phyloP scores from a whole-genome alignment of 2,797 vertebrate species.

The Allobates femoralis region DNA sequence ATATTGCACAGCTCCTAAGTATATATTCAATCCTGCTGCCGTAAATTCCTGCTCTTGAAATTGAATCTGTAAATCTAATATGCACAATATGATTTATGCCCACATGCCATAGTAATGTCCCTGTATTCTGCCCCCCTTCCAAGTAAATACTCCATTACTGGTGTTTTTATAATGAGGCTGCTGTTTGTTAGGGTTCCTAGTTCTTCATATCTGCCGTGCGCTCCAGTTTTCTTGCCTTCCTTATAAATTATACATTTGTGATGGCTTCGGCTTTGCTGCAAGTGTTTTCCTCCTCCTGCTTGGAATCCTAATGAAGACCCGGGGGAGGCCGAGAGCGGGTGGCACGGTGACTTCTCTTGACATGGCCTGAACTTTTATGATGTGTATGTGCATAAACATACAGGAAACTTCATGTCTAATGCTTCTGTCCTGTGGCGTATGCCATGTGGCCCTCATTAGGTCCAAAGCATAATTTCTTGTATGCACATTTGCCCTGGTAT shows the following conservation, averaged over 20 bases:
- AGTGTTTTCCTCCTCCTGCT: slow-evolving; percentile 52
- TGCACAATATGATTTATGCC: background rate
- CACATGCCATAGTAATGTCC: background rate
- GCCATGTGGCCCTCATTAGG: no score
- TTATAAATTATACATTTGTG: slow-evolving; percentile 66
- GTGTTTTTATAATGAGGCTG: slow-evolving; percentile 1
- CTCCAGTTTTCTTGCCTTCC: slow-evolving; percentile 64
- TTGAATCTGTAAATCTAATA: no score
- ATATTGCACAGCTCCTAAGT: background rate
- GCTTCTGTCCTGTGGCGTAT: background rate
- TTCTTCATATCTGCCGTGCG: slow-evolving; percentile 18
- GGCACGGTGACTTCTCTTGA: slow-evolving; percentile 61
- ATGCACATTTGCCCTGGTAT: no score
- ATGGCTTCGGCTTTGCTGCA: slow-evolving; percentile 51
- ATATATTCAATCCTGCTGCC: background rate
- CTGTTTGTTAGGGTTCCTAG: background rate
- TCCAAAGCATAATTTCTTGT: no score
- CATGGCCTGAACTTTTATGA: background rate
- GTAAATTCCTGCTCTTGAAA: background rate
- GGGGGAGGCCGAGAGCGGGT: slow-evolving; percentile 59
- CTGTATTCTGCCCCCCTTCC: background rate
- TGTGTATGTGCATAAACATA: background rate
- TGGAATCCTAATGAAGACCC: slow-evolving; percentile 65
- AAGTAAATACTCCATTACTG: slow-evolving; percentile 13
- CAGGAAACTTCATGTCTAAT: background rate